Percentiles rank a stretch among this genome's conserved stretches.
phyloP scores from a whole-genome alignment of 2,888 invertebrate genomes.

The Amphipyra tragopoginis region DNA sequence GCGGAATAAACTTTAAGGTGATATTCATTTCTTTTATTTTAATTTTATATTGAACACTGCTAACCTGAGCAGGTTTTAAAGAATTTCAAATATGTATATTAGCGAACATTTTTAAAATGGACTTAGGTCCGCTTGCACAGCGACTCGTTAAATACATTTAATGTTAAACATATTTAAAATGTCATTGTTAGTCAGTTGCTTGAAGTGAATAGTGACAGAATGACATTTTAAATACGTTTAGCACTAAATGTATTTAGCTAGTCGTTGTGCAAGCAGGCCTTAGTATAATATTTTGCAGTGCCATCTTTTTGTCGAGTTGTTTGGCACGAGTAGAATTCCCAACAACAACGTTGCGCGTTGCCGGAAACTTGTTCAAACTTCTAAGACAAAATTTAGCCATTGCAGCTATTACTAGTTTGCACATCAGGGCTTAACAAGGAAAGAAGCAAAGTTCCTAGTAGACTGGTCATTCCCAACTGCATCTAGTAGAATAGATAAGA shows the following conservation, averaged over 20 bases:
- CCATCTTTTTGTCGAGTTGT: conserved; percentile 3
- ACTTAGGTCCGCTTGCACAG: no score
- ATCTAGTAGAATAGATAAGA: conserved; percentile 60
- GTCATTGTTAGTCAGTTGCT: no score
- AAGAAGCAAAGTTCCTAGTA: conserved; percentile 44
- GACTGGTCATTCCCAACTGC: conserved; percentile 52
- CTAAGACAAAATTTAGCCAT: conserved; percentile 32
- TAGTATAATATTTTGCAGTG: no score
- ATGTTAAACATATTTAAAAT: no score
- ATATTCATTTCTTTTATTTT: conserved; percentile 12
- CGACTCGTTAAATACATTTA: no score
- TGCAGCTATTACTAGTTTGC: conserved; percentile 29
- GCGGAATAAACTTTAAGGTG: conserved; percentile 2
- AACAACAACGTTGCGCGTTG: conserved; percentile 22
- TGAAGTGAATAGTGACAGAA: no score
- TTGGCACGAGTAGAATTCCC: conserved; percentile 9
- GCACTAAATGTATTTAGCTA: no score
- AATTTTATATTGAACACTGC: conserved; percentile 8
- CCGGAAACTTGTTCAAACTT: conserved; percentile 30
- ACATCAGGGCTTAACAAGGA: conserved; percentile 44
- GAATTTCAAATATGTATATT: no score
- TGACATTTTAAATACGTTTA: no score
- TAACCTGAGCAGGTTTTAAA: not conserved
- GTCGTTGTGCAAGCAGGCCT: no score
- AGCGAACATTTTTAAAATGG: conserved; percentile 5